phyloP scores from a whole-genome alignment of 2,113 vertebrate genomes.

The Bos javanicus region DNA sequence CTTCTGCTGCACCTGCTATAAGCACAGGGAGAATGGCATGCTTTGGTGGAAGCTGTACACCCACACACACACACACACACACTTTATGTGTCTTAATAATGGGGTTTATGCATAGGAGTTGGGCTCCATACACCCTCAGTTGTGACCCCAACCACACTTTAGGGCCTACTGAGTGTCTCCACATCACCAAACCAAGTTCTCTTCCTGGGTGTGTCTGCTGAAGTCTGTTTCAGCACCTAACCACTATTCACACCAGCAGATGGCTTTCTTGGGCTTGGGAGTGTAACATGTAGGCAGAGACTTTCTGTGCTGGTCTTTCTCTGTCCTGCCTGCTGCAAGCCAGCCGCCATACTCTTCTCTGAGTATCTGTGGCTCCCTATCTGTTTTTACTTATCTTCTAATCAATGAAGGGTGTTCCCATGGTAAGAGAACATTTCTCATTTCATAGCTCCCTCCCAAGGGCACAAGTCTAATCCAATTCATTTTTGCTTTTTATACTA shows the following conservation, averaged over 20 bases:
- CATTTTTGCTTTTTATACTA: neutral
- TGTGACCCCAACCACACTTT: too few species aligned
- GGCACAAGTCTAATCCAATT: neutral
- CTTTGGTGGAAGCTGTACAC: neutral
- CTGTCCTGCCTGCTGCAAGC: neutral
- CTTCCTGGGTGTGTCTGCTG: neutral
- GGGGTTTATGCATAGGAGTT: neutral
- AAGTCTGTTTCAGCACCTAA: neutral
- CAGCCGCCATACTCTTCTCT: neutral
- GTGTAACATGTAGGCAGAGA: neutral
- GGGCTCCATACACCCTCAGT: neutral
- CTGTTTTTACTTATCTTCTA: neutral
- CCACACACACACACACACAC: fast-evolving
- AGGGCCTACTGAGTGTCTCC: neutral
- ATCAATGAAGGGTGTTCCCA: neutral
- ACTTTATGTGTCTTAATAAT: neutral
- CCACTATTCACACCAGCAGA: neutral
- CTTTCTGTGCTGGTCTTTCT: neutral
- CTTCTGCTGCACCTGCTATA: neutral
- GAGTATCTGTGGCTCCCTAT: neutral
- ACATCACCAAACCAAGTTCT: neutral
- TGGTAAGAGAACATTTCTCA: neutral
- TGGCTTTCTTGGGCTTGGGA: neutral
- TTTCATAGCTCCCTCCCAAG: neutral
- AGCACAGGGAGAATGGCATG: neutral